Evolutionary conservation across 2,888 invertebrate genomes (phyloP), one percentile per base, ranked within the genome.

Genomic region (Amiota communis): DNA sequence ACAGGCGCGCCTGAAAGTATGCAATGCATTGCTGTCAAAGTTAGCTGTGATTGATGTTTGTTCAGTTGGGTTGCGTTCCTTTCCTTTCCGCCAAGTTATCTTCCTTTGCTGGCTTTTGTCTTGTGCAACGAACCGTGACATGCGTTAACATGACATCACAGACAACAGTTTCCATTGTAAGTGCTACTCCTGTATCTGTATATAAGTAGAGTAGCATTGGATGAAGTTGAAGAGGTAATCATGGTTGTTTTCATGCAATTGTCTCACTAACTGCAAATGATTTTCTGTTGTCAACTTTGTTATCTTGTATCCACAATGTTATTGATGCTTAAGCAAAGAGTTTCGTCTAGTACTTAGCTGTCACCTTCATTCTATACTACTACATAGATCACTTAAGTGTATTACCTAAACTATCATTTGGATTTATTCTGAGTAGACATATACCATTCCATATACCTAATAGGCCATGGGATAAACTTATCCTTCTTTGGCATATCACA

Each of bases 211-310:
- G 4, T 36, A 36, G 36, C 2, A 36, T 36, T 36, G 36, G 4
- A 36, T 36, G 36, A 36, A 36, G 3, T 36, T 36, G 36, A 36
- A 36, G 36, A 36, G 36, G 36, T 36, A 36, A 36, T 36, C 36
- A 36, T 36, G 47, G 69, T 74, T 74, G 69, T 71, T 74, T 73
- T 65, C 68, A 74, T 72, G 61, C 74, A 74, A 81, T 79, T 81
- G 83, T 83, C 79, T 36, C 69, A 74, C 81, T 81, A 82, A 82
- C 81, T 81, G 83, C 74, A 79, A 82, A 81, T 83, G 81, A 82
- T 83, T 82, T 76, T 15, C 49, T 10, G 11, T 17, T 63, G 23
- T 63, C 48, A 8, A 12, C 63, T 63, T 63, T 63, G 20, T 20
- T 59, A 59, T 59, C 59, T 11, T 15, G 59, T 59, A 59, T 10